A percentile compares a stretch with the other conserved stretches of the same genome.
Conservation (phyloP, 53 echinoderm and acorn worm genomes). For the Paracentrotus lividus region DNA sequence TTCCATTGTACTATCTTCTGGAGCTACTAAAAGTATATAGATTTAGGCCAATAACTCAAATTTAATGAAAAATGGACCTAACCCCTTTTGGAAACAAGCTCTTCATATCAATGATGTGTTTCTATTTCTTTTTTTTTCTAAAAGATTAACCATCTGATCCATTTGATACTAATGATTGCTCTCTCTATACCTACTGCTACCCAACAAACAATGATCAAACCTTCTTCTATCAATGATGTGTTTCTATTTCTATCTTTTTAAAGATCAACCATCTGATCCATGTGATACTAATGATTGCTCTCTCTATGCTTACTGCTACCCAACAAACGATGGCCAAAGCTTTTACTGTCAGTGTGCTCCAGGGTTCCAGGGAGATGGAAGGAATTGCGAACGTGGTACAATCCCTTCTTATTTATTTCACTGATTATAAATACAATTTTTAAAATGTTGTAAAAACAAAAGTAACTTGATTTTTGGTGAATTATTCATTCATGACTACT, state of each 20-base stretch:
- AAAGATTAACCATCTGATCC: too few relatives aligned
- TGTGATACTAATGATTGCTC: constrained; percentile 78
- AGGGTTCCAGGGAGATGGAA: constrained; percentile 76
- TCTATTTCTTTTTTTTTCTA: not conserved
- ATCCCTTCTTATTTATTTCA: not conserved
- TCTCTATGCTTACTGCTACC: constrained; percentile 68
- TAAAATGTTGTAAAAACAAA: too few relatives aligned
- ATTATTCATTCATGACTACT: too few relatives aligned
- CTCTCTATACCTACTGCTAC: not conserved
- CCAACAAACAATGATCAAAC: not conserved
- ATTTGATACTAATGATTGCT: not conserved
- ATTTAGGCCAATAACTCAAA: too few relatives aligned
- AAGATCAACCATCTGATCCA: constrained; percentile 54
- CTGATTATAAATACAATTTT: too few relatives aligned
- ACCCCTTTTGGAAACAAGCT: too few relatives aligned
- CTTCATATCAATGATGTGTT: too few relatives aligned
- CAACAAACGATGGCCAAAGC: not conserved
- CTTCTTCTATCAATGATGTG: not conserved
- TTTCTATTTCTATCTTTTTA: not conserved
- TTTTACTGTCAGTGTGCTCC: constrained; percentile 75
- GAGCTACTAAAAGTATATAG: too few relatives aligned
- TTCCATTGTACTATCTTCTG: too few relatives aligned
- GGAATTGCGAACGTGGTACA: constrained; percentile 59
- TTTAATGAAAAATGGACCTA: too few relatives aligned
- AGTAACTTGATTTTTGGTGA: too few relatives aligned